These are phyloP conservation scores for Chiroxiphia lanceolata DNA, from an alignment of 2,797 vertebrate genomes.

Conservation along the genomic window DNA sequence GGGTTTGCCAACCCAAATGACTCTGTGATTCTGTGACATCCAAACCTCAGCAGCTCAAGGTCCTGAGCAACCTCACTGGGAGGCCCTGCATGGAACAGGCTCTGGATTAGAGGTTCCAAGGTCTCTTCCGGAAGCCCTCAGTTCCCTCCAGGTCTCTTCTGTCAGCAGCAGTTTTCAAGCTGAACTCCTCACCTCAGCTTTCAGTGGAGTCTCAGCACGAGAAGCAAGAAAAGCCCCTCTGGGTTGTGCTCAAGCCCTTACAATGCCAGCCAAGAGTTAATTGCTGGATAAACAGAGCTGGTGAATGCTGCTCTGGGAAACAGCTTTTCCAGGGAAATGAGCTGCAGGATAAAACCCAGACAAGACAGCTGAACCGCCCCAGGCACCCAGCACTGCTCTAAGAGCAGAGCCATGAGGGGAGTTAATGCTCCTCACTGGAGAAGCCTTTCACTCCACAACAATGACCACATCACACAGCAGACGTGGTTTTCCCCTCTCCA, in stretches of 20 bases:
- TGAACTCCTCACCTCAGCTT: background rate
- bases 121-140: background rate
- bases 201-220: background rate
- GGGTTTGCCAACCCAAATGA: background rate
- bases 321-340: background rate
- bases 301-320: background rate
- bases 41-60: background rate
- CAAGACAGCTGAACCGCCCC: background rate
- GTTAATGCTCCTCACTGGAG: background rate
- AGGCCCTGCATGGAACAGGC: background rate
- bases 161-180: background rate
- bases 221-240: background rate
- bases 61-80: background rate
- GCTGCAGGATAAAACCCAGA: background rate
- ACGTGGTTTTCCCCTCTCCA: background rate
- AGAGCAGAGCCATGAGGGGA: background rate
- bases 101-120: background rate
- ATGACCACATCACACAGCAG: background rate
- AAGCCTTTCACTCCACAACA: background rate
- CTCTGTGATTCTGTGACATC: background rate
- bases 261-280: background rate
- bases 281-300: background rate
- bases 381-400: background rate
- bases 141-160: background rate
- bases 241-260: background rate